These are phyloP conservation scores for Xanthorhoe spadicearia DNA, from an alignment of 2,888 invertebrate species.

Conservation along the genomic window DNA sequence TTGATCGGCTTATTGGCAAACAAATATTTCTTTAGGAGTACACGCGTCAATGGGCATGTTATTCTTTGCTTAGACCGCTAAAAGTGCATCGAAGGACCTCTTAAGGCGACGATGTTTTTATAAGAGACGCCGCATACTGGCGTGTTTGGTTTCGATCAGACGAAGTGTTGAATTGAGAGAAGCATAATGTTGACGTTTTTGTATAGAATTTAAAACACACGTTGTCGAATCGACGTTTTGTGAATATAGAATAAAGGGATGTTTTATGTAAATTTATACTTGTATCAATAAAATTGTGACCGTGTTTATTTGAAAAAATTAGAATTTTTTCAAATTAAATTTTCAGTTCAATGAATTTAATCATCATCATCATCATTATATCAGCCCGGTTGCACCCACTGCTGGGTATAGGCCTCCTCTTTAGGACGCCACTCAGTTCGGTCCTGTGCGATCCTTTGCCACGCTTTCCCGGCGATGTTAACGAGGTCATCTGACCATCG, in stretches of 20 bases:
- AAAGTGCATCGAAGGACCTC: conserved; percentile 52
- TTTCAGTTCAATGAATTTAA: too few relatives aligned
- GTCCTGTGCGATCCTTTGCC: too few relatives aligned
- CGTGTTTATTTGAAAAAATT: too few relatives aligned
- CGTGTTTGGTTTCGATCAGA: conserved; percentile 68
- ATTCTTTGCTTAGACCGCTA: conserved; percentile 58
- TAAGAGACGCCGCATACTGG: conserved; percentile 56
- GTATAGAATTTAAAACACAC: neutral
- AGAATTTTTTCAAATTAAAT: too few relatives aligned
- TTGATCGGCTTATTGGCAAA: conserved; percentile 39
- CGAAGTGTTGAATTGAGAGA: conserved; percentile 37
- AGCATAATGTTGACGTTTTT: conserved; percentile 16
- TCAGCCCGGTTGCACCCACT: too few relatives aligned
- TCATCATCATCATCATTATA: too few relatives aligned
- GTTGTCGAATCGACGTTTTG: neutral
- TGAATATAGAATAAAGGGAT: neutral
- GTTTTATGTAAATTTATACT: too few relatives aligned
- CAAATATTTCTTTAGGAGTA: conserved; percentile 49
- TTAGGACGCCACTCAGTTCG: too few relatives aligned
- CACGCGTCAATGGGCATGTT: conserved; percentile 55
- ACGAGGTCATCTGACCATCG: too few relatives aligned
- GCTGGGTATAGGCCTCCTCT: too few relatives aligned
- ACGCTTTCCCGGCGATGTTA: too few relatives aligned
- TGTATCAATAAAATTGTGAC: too few relatives aligned
- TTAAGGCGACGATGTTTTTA: conserved; percentile 59